Evolutionary conservation across 2,888 invertebrate species (phyloP), one percentile per base, ranked within the genome.

Genomic region (Meiosimyza platycephala): DNA sequence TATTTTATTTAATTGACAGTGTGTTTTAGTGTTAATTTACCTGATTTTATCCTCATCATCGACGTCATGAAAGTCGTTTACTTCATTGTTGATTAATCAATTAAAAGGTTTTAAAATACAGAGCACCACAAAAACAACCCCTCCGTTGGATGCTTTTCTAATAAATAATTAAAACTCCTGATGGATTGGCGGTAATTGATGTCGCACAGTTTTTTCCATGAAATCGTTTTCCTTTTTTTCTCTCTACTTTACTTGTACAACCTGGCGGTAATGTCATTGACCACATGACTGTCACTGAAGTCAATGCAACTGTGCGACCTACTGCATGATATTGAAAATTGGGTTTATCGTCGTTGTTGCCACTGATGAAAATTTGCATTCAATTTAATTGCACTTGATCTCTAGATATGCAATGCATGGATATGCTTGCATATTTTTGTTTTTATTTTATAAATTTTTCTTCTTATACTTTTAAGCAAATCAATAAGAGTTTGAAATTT

Each of bases 311-410:
- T 15, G 22, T 22, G 28, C 18, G 59, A 60, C 59, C 59, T 60
- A 60, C 28, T 22, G 11, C 28, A 15, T 55, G n/a, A 22, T 55
- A 55, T 55, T 55, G 55, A 55, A 55, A 60, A 60, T 22, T 6
- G 40, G 40, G 57, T 57, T 57, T 18, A 63, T 47, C 62, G 40
- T 47, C 63, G 18, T n/a, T 48, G 47, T n/a, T 47, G 16, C n/a
- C 48, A 48, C 51, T 51, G 22, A 7, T 12, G 47, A 47, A 62
- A 64, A 64, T 64, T 64, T 64, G 51, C 64, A 64, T 64, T 50
- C 28, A 64, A 64, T 64, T 64, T 51, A 22, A n/a, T 64, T 63
- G 51, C 51, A 64, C 64, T 64, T 64, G 64, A 64, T 64, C 64
- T 64, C 64, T n/a, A 51, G 64, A 50, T 40, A 40, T 9, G 9